Conservation (phyloP, 2,888 invertebrate genomes). For the Matsumyia berberina region DNA sequence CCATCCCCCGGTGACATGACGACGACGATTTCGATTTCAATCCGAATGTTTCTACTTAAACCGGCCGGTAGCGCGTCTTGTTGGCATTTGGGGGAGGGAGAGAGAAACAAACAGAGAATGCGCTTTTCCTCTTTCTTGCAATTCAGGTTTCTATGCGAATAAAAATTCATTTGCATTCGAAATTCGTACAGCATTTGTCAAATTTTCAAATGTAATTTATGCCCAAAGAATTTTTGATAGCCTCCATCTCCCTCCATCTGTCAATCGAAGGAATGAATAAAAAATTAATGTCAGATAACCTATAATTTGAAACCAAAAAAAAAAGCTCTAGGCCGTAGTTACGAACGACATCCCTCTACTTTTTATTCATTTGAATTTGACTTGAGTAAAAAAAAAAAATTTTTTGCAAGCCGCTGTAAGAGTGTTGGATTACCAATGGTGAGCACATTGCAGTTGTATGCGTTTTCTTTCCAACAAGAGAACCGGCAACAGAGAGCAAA, state of each 20-base stretch:
- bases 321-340: constrained; percentile 13
- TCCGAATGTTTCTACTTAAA: constrained; percentile 52
- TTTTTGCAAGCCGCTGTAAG: constrained; percentile 2
- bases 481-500: constrained; percentile 62
- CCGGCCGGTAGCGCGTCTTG: constrained; percentile 63
- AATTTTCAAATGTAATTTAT: not conserved
- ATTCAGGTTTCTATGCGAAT: constrained; percentile 18
- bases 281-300: not conserved
- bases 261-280: not conserved
- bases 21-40: constrained; percentile 69
- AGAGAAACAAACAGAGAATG: constrained; percentile 20
- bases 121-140: constrained; percentile 24
- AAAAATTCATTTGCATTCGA: constrained; percentile 1
- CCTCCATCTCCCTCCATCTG: not conserved
- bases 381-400: not conserved
- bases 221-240: not conserved
- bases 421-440: constrained; percentile 20
- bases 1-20: constrained; percentile 32
- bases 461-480: constrained; percentile 36
- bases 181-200: not conserved
- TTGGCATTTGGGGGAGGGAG: constrained; percentile 18
- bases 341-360: constrained; percentile 12
- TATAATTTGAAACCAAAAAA: not conserved
- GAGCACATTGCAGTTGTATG: constrained; percentile 49
- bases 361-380: constrained; percentile 30